Evolutionary conservation across 2,113 vertebrate genomes (phyloP), one percentile per base, ranked within the genome.

Genomic region (Microtus montanus): DNA sequence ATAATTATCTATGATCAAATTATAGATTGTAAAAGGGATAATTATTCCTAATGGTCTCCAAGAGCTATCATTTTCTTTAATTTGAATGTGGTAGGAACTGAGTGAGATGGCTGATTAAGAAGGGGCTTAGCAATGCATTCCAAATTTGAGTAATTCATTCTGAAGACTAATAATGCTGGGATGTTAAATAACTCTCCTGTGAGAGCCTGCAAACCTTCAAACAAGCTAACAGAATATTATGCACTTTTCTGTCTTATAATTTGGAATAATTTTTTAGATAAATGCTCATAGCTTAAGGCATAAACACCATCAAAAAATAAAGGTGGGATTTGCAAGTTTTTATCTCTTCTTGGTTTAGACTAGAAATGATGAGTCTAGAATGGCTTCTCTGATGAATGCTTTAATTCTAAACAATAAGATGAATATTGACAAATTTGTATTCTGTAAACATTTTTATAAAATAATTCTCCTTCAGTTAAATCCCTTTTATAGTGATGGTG

Each of bases 1-100:
- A 14, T 94, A 95, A 97, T 97, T 96, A 95, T 93, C 85, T 86
- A 44, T 15, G 80, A 96, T 94, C 90, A 86, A 96, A 96, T 96
- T 93, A 92, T 68, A 95, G 93, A 97, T 96, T 93, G 94, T 88
- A 83, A 68, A 91, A 93, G 63, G 73, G 85, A 71, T 68, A 87
- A 96, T 95, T 97, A 88, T 93, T 95, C 83, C 80, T 93, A 93
- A 94, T 96, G 93, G 90, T 90, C 77, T 95, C 94, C 77, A 78
- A 97, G 77, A 95, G 83, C 93, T 68, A 83, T 94, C 47, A 93
- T 97, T 96, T 97, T 90, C 95, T 96, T 93, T 95, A 2, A 95
- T 88, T 95, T 88, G 96, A 93, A 87, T 89, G 87, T 84, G 4
- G 95, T 78, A 94, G 95, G 88, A 87, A 88, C 20, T 54, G 84